Base-by-base conservation (phyloP, 2,888 invertebrate species). In the Caradrina kadenii region DNA sequence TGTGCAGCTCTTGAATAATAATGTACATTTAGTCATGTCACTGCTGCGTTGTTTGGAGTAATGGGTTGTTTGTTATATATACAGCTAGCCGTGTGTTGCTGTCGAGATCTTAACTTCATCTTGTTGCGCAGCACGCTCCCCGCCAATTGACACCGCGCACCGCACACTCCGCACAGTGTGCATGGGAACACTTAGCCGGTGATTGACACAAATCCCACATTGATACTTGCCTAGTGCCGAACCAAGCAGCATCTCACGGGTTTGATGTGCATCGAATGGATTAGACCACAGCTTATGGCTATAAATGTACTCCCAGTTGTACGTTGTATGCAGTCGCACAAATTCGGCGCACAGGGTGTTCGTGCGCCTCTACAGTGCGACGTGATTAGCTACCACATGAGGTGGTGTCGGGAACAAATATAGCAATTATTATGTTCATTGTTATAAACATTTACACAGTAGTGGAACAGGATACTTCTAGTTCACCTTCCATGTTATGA, bases 1-100 rank as follows among this genome's bases (percentile, higher is more conserved):
- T 56, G 60, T 48, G 49, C 56, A 58, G n/a, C 26, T 45, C 26
- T 52, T 63, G 35, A 69, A 77, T 56, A 63, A 65, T 59, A 59
- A 79, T 75, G 19, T 52, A 13, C 19, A 7, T 7, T 26, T 48
- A 2, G 39, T 48, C 6, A n/a, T 39, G 42, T 58, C 6, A 31
- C 6, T 42, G n/a, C 15, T 21, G 8, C n/a, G 5, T 26, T 26
- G 22, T 54, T 48, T 64, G 8, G 45, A 45, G 45, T 45, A 17
- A 17, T 1, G 5, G 13, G 13, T 39, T 17, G 45, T 1, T 45
- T 3, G 6, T 17, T 45, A 15, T 2, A 5, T 1, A 31, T 45
- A 17, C 45, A 45, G 17, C 15, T 15, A 17, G 1, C 17, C 3
- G 45, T 8, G 15, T 11, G 17, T 45, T 45, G 45, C 17, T 45